Base-by-base conservation (phyloP, 2,113 vertebrate genomes). In the Brachyhypopomus occidentalis region DNA sequence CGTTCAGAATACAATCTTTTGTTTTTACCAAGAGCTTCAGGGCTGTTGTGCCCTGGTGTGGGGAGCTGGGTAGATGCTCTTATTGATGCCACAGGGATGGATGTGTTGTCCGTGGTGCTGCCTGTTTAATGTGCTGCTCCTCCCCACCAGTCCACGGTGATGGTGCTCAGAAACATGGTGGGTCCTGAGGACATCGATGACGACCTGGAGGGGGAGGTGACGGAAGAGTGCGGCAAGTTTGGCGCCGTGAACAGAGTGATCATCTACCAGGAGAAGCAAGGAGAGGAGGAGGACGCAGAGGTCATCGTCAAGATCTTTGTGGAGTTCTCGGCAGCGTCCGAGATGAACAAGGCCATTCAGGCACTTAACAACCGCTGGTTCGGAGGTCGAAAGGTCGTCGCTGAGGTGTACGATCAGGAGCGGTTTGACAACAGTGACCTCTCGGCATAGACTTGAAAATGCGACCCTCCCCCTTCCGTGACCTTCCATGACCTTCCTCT, bases 261-360 rank as follows among this genome's bases (percentile, higher is more conserved):
- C 90, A 97, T 98, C 91, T 98, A 98, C 87, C 96, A 97, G 88
- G 96, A 98, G 91, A 97, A 96, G 78, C 97, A 98, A 87, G 97
- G 96, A 0, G 97, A 98, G 81, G 97, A 98, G 85, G 96, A 96
- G 45, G 96, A 96, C 0, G 96, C 96, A 0, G 97, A 98, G 79
- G 95, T 98, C 89, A 98, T 98, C 0, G 96, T 98, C 9, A 98
- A 98, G 92, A 98, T 98, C 88, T 98, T 98, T 0, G 97, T 98
- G 72, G 96, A 97, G 82, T 98, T 98, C 81, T 96, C 94, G 4
- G 92, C 94, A 82, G 95, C 92, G 0, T 91, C 93, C 0, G 96
- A 97, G 92, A 97, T 96, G 88, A 95, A 97, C 90, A 96, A 95
- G 86, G 97, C 94, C 89, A 97, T 98, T 83, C 95, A 96, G 89